These are phyloP conservation scores for Chloroceryle aenea DNA, from an alignment of 2,113 vertebrate species.

Conservation along the genomic window DNA sequence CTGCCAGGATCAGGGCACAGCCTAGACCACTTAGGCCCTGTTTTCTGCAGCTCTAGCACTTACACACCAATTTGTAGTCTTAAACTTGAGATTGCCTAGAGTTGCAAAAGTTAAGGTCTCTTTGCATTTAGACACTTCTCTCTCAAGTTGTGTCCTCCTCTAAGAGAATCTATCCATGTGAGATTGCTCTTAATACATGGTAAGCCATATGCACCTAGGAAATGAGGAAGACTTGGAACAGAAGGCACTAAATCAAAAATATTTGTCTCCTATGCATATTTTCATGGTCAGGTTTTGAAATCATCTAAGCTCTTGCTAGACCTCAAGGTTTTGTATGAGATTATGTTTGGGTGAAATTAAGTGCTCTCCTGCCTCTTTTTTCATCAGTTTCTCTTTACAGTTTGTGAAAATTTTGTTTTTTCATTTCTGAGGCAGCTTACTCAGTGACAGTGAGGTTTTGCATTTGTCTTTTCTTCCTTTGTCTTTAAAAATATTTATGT, in stretches of 20 bases:
- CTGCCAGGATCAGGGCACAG: neutral
- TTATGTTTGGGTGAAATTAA: neutral
- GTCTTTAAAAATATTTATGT: constrained; percentile 20
- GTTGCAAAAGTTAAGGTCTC: neutral
- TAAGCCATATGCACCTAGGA: neutral
- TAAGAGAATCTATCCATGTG: too few species aligned
- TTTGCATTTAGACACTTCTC: neutral
- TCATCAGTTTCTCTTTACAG: neutral
- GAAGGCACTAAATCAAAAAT: neutral
- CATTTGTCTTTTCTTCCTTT: neutral
- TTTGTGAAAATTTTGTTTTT: neutral
- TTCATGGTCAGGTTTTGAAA: neutral
- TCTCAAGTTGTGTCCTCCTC: neutral
- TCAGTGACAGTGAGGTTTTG: neutral
- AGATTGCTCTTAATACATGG: too few species aligned
- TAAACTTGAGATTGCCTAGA: neutral
- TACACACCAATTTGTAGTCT: neutral
- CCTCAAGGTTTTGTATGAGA: neutral
- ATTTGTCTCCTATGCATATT: neutral
- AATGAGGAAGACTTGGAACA: neutral
- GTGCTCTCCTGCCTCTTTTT: neutral
- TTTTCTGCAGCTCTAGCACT: neutral
- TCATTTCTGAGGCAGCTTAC: neutral
- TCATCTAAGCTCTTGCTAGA: neutral
- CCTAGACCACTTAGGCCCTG: neutral